A percentile compares a stretch with the other conserved stretches of the same genome.
phyloP scores from a whole-genome alignment of 1,140 invertebrate genomes.

The Bradysia coprophila region DNA sequence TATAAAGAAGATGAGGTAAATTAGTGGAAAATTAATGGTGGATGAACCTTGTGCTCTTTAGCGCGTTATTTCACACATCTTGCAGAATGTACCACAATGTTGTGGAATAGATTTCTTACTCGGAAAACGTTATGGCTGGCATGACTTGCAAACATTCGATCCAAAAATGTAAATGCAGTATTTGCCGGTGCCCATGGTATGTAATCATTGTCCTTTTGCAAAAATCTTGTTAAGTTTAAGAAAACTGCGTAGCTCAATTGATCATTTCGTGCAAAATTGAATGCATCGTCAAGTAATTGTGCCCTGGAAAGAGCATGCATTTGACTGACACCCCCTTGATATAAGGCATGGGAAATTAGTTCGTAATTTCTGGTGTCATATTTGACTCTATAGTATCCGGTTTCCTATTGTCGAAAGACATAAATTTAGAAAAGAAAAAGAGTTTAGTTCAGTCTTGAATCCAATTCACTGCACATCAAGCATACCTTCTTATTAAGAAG shows the following conservation, averaged over 20 bases:
- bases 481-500: too few relatives aligned
- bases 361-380: background rate
- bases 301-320: constrained; percentile 28
- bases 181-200: constrained; percentile 64
- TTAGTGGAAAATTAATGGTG: too few relatives aligned
- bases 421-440: too few relatives aligned
- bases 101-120: constrained; percentile 24
- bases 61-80: too few relatives aligned
- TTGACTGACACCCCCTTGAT: background rate
- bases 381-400: background rate
- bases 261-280: constrained; percentile 59
- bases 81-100: too few relatives aligned
- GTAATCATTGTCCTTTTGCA: constrained; percentile 52
- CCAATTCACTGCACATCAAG: too few relatives aligned
- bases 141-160: constrained; percentile 51
- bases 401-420: background rate
- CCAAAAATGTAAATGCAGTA: constrained; percentile 44
- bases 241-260: constrained; percentile 44
- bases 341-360: background rate
- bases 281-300: constrained; percentile 72
- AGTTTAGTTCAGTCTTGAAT: too few relatives aligned
- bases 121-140: constrained; percentile 54
- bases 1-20: too few relatives aligned
- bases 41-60: too few relatives aligned
- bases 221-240: constrained; percentile 52